A percentile compares a stretch with the other conserved stretches of the same genome.
These are phyloP conservation scores for Micromussa lordhowensis DNA, from an alignment of 92 coral and sea anemone species.

Conservation along the genomic window DNA sequence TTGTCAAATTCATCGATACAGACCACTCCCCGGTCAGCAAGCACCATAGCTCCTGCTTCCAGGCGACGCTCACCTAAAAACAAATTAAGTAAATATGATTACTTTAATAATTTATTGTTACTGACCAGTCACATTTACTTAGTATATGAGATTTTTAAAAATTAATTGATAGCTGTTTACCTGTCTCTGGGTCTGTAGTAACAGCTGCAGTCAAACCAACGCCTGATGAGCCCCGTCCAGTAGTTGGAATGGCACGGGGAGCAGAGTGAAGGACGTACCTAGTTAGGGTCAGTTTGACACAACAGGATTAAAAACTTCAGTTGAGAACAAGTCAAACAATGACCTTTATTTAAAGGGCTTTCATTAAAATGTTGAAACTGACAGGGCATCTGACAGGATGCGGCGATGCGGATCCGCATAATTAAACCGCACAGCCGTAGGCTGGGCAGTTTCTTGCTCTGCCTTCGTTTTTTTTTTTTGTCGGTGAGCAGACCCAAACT, in stretches of 20 bases:
- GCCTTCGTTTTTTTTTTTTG: no score
- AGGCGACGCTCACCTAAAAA: constrained; percentile 86
- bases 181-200: constrained; percentile 97
- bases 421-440: no score
- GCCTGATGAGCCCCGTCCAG: constrained; percentile 99
- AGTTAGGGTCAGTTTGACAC: neutral
- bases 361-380: no score
- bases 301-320: neutral
- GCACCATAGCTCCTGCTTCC: constrained; percentile 98
- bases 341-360: no score
- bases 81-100: no score
- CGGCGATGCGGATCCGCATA: no score
- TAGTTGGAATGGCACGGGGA: constrained; percentile 97
- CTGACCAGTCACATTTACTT: no score
- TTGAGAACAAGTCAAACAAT: neutral
- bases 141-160: neutral
- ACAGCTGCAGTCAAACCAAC: constrained; percentile 99
- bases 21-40: constrained; percentile 96
- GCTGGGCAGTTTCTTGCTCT: no score
- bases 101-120: no score
- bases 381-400: no score
- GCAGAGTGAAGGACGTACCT: constrained; percentile 97
- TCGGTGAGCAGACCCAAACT: no score
- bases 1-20: constrained; percentile 98
- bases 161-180: constrained; percentile 35